Percentiles rank a stretch among this genome's conserved stretches.
Conservation (phyloP, 2,797 vertebrate genomes). For the Alauda arvensis region DNA sequence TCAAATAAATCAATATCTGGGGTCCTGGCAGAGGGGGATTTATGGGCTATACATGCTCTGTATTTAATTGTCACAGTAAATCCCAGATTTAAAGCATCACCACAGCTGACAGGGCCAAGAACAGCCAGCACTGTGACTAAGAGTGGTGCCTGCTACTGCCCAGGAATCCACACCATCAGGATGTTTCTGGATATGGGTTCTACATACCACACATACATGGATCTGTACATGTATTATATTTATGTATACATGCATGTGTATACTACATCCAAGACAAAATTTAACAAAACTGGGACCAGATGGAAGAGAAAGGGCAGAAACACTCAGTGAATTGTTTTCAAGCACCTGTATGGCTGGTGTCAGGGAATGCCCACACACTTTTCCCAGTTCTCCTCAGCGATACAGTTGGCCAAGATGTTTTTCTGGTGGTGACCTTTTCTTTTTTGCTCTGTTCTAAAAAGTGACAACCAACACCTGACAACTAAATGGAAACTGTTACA, state of each 20-base stretch:
- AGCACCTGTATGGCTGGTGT: background rate
- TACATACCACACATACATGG: background rate
- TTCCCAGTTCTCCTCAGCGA: background rate
- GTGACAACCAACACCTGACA: background rate
- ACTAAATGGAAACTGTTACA: background rate
- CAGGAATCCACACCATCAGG: background rate
- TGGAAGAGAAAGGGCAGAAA: background rate
- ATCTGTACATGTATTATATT: too few relatives aligned
- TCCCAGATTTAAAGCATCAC: constrained; percentile 23
- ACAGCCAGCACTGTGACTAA: background rate
- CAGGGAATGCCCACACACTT: background rate
- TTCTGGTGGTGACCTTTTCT: background rate
- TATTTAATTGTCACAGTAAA: constrained; percentile 39
- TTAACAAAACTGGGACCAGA: background rate
- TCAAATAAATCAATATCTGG: constrained; percentile 36
- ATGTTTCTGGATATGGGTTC: background rate
- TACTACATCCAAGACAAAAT: background rate
- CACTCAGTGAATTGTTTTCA: background rate
- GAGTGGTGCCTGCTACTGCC: background rate
- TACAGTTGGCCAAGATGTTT: background rate
- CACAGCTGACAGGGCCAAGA: background rate
- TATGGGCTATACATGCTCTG: constrained; percentile 17
- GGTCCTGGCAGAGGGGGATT: constrained; percentile 23
- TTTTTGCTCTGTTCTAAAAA: background rate
- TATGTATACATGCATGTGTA: rapidly evolving